Evolutionary conservation across 2,797 vertebrate genomes (phyloP), one percentile per base, ranked within the genome.

Genomic region (Eurystomus glaucurus): DNA sequence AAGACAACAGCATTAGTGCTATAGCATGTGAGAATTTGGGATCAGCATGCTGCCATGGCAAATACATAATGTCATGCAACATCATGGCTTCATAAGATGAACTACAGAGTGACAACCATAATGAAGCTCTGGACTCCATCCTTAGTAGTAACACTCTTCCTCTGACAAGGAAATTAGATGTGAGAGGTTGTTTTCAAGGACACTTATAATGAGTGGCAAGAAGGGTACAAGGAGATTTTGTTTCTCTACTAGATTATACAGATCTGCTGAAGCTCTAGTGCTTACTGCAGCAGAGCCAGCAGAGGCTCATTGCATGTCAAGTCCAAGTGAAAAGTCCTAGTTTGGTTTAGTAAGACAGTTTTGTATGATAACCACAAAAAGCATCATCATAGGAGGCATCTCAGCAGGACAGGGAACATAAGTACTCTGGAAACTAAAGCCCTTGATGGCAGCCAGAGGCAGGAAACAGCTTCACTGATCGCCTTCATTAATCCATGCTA

Each of bases 111-210:
- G 25, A 62, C 48, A 91, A 54, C 22, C n/a, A 60, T 18, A 80
- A 82, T 14, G 71, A 85, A 83, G 75, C 11, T 83, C n/a, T 77
- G 82, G 48, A 90, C 39, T 91, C 46, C 68, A 80, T 61, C 22
- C 28, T 78, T 69, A 46, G 62, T 18, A 45, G 19, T 12, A 87
- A 74, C 31, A 28, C 46, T 37, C 28, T 62, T 33, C 11, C 14
- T 79, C 64, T 45, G 68, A 76, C 20, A 68, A 14, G 31, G 51
- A 91, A 89, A 60, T 68, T 9, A 41, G 55, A 68, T 57, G 33
- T 21, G 39, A 68, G 16, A 22, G 22, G 11, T 28, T n/a, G 2
- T 62, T 84, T 78, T 55, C 60, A 79, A 86, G 64, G 19, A 84
- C 26, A 51, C 65, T 71, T 68, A 22, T 5, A 79, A 48, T 4